These are phyloP conservation scores for Mormyrus hasselquistii DNA, from an alignment of 2,797 vertebrate species.

Conservation along the genomic window DNA sequence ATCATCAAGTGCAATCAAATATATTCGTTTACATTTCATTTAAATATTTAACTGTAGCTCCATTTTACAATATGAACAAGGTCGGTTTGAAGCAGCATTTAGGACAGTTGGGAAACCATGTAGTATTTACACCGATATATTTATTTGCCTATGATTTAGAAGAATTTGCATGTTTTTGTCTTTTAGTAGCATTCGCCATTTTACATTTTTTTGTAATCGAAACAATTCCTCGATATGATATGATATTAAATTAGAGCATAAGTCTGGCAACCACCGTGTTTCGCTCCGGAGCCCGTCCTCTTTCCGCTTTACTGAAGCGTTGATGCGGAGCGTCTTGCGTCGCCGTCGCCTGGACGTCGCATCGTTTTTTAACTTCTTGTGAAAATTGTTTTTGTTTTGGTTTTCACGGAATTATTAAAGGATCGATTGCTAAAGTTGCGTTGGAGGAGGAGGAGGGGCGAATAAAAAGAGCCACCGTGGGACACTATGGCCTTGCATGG, in stretches of 20 bases:
- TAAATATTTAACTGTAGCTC: background rate
- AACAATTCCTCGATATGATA: background rate
- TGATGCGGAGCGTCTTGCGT: slow-evolving; percentile 4
- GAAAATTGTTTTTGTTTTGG: background rate
- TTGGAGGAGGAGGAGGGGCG: slow-evolving; percentile 20
- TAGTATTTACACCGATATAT: background rate
- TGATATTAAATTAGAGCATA: background rate
- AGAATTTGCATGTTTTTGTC: background rate
- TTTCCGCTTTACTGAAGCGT: background rate
- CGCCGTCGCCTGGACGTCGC: background rate
- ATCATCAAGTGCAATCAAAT: background rate
- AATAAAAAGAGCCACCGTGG: background rate
- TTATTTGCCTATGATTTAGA: background rate
- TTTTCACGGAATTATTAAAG: background rate
- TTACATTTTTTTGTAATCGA: background rate
- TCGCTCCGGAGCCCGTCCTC: background rate
- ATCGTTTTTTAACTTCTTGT: background rate
- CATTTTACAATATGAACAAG: background rate
- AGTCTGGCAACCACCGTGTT: background rate
- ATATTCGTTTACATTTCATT: background rate
- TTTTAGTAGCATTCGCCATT: background rate
- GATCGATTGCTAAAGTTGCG: background rate
- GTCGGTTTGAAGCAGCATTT: background rate
- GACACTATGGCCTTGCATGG: slow-evolving; percentile 58
- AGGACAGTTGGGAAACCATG: background rate